Percentiles rank a stretch among this genome's conserved stretches.
Evolutionary conservation across 2,888 invertebrate species (phyloP).

Genomic region (Phragmatobia fuliginosa): DNA sequence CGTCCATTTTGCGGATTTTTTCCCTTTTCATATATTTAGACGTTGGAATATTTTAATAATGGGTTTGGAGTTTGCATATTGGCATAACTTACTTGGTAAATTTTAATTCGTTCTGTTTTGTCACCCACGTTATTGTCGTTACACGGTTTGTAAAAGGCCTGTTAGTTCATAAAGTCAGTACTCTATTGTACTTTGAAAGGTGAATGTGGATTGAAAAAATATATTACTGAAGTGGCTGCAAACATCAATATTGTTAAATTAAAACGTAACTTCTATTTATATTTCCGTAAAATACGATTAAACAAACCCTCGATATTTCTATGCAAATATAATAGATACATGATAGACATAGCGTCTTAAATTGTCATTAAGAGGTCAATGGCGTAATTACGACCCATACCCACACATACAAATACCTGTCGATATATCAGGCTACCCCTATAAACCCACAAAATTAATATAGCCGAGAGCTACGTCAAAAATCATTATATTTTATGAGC

Average conservation of each 20-base stretch:
- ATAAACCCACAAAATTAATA: conserved; percentile 78
- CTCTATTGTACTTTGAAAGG: no score
- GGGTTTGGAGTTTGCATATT: conserved; percentile 66
- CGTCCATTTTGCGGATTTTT: conserved; percentile 76
- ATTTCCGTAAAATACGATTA: conserved; percentile 13
- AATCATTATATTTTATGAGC: conserved; percentile 86
- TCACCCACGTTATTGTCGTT: conserved; percentile 11
- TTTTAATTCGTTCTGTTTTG: conserved; percentile 35
- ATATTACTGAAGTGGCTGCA: not conserved
- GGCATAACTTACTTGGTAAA: conserved; percentile 48
- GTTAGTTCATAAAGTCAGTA: no score
- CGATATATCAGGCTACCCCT: conserved; percentile 72
- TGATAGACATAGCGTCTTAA: conserved; percentile 44
- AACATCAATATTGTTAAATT: conserved; percentile 1
- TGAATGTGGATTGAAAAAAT: conserved; percentile 1
- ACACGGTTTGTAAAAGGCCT: conserved; percentile 2
- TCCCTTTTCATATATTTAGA: conserved; percentile 74
- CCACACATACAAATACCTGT: conserved; percentile 63
- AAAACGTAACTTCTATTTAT: conserved; percentile 7
- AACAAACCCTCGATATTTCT: conserved; percentile 21
- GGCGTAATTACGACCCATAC: conserved; percentile 51
- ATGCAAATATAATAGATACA: conserved; percentile 35
- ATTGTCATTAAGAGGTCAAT: conserved; percentile 60
- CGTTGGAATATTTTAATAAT: conserved; percentile 72
- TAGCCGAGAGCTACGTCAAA: conserved; percentile 81